Percentiles rank a stretch among this genome's conserved stretches.
Evolutionary conservation across 2,113 vertebrate genomes (phyloP).

Genomic region (Calidris pugnax): DNA sequence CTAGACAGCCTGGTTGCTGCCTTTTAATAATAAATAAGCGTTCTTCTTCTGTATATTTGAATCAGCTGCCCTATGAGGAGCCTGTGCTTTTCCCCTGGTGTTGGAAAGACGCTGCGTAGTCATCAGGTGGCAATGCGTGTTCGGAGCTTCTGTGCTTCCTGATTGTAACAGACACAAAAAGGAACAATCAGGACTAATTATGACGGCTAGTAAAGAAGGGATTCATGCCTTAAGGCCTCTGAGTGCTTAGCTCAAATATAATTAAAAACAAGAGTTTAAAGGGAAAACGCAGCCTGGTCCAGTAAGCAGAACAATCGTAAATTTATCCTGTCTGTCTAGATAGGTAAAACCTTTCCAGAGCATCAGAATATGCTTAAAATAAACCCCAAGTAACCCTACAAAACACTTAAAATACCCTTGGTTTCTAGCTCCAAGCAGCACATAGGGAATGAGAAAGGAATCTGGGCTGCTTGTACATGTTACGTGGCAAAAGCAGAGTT

Average conservation of each 20-base stretch:
- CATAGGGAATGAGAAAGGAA: neutral
- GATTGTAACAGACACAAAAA: neutral
- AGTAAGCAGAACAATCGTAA: neutral
- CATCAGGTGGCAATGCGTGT: neutral
- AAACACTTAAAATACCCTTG: neutral
- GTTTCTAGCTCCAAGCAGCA: neutral
- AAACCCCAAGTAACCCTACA: neutral
- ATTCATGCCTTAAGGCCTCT: neutral
- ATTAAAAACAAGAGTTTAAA: slow-evolving; percentile 10
- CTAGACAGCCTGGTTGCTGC: neutral
- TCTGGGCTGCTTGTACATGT: neutral
- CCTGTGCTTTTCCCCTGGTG: neutral
- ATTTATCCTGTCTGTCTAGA: neutral
- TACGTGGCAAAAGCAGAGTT: neutral
- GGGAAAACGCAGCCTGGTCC: neutral
- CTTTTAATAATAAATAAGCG: slow-evolving; percentile 43
- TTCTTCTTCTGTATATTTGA: neutral
- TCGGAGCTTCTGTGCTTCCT: neutral
- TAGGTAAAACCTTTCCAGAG: neutral
- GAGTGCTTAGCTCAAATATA: neutral
- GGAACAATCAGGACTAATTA: neutral
- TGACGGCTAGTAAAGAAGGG: neutral
- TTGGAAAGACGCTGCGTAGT: neutral
- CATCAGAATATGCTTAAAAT: neutral
- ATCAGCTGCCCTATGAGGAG: neutral